phyloP scores from a whole-genome alignment of 2,113 vertebrate species.

The Platysteira castanea region DNA sequence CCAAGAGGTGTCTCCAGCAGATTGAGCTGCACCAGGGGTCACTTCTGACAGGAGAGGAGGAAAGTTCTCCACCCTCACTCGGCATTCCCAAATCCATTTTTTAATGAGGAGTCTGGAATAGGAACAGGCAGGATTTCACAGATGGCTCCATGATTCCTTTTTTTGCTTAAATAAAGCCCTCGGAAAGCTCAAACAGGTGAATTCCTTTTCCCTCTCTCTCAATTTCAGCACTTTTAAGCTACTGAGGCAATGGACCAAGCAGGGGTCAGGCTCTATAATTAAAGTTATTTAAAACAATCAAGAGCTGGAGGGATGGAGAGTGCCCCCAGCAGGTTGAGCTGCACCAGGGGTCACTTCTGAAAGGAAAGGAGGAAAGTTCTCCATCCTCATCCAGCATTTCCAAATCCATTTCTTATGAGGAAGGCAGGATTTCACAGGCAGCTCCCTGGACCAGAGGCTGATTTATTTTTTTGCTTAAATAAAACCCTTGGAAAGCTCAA shows the following conservation, averaged over 20 bases:
- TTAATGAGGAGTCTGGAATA: accelerated
- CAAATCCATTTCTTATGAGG: neutral
- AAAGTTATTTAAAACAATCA: neutral
- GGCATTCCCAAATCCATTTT: neutral
- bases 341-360: neutral
- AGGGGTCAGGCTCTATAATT: neutral
- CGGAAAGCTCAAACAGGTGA: neutral
- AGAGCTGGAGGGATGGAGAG: too few relatives aligned
- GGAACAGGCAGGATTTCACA: neutral
- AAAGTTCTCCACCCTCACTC: neutral
- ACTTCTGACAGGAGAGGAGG: neutral
- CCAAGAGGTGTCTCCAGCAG: neutral
- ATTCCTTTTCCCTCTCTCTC: neutral
- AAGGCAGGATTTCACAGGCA: neutral
- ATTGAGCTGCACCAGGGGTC: neutral
- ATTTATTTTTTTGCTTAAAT: neutral
- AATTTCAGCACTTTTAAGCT: neutral
- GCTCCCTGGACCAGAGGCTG: neutral
- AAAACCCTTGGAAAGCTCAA: neutral
- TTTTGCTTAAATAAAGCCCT: neutral
- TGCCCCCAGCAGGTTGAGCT: neutral
- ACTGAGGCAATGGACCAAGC: neutral
- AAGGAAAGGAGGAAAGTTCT: neutral
- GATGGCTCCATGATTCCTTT: neutral
- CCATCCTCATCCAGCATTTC: neutral